Evolutionary conservation across 2,797 vertebrate species (phyloP).

Genomic region (Squalus acanthias): DNA sequence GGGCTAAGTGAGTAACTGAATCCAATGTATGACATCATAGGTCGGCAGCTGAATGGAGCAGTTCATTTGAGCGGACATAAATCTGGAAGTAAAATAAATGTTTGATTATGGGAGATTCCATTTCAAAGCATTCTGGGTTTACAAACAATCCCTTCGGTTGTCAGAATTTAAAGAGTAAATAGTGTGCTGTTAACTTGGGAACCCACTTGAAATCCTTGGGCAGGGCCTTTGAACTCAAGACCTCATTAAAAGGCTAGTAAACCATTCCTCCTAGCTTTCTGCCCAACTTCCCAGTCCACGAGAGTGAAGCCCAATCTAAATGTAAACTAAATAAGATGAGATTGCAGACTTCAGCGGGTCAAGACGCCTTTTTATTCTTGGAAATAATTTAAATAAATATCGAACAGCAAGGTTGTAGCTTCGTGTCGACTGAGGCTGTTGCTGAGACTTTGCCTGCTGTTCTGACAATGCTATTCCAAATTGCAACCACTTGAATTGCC

Average conservation of each 20-base stretch:
- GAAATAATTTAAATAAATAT: constrained; percentile 74
- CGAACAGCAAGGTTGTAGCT: constrained; percentile 76
- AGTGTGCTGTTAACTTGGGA: constrained; percentile 9
- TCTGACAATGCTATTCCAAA: constrained; percentile 71
- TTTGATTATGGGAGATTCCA: not conserved
- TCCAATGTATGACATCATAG: not conserved
- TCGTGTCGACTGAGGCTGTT: constrained; percentile 81
- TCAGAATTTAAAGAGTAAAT: constrained; percentile 12
- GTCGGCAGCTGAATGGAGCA: not conserved
- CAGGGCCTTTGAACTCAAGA: not conserved
- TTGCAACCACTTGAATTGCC: constrained; percentile 91
- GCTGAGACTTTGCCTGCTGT: constrained; percentile 57
- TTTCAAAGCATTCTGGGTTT: not conserved
- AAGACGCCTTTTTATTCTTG: constrained; percentile 68
- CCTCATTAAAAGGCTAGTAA: not conserved
- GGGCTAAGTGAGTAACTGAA: not conserved
- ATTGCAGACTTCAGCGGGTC: constrained; percentile 76
- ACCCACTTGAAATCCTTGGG: constrained; percentile 6
- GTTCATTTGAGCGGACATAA: not conserved
- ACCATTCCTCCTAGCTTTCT: not conserved
- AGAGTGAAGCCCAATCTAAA: constrained; percentile 44
- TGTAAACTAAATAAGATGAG: constrained; percentile 70
- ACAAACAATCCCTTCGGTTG: not conserved
- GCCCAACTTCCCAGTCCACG: not conserved
- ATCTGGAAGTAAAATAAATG: not conserved